Evolutionary conservation across 2,113 vertebrate genomes (phyloP).

Genomic region (Stegostoma tigrinum): DNA sequence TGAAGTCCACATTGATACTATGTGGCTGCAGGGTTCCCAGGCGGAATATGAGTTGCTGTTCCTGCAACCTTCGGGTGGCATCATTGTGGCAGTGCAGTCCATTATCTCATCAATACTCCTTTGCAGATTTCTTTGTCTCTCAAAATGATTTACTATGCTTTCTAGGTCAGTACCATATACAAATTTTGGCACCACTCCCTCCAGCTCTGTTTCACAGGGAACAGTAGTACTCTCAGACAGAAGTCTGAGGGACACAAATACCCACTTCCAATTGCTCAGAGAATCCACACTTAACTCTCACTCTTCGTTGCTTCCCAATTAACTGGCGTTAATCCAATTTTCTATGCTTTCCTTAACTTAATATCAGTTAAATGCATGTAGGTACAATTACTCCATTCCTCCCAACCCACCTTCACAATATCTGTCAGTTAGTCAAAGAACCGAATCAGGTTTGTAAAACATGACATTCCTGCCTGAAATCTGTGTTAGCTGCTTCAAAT

Average conservation of each 20-base stretch:
- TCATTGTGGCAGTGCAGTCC: no score
- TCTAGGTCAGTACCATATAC: not conserved
- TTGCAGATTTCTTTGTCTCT: not conserved
- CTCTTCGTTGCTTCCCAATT: not conserved
- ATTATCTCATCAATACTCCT: not conserved
- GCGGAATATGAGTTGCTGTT: no score
- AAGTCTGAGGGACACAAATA: not conserved
- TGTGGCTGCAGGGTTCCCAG: no score
- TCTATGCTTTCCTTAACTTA: not conserved
- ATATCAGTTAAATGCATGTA: not conserved
- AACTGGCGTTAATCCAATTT: not conserved
- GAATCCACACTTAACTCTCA: not conserved
- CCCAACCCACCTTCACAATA: not conserved
- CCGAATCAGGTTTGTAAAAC: constrained; percentile 4
- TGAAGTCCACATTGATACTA: no score
- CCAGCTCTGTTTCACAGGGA: not conserved
- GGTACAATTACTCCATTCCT: not conserved
- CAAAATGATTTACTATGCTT: not conserved
- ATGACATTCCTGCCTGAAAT: not conserved
- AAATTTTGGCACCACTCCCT: not conserved
- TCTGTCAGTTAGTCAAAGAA: not conserved
- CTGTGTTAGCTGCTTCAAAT: not conserved
- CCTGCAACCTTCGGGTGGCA: no score
- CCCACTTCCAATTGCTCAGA: not conserved
- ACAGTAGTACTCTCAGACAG: not conserved